Conservation (phyloP, 2,113 vertebrate genomes). For the Podilymbus podiceps region DNA sequence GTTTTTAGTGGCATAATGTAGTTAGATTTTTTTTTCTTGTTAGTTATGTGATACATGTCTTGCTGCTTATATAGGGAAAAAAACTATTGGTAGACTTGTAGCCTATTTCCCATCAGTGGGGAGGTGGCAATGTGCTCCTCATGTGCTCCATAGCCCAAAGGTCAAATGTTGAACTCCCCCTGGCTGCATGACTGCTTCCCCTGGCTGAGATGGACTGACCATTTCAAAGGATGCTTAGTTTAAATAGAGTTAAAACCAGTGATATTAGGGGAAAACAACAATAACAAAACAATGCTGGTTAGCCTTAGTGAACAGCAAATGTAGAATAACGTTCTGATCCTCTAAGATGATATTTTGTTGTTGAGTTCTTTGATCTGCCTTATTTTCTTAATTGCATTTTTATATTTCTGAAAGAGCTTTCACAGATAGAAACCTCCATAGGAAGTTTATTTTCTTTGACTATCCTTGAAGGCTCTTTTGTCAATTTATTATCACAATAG, state of each 20-base stretch:
- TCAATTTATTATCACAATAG: conserved; percentile 48
- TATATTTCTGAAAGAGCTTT: not conserved
- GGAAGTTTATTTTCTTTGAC: not conserved
- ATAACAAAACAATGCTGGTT: not conserved
- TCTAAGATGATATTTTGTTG: not conserved
- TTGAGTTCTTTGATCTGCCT: not conserved
- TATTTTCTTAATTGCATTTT: not conserved
- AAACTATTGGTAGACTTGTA: fast-evolving
- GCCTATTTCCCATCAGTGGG: not conserved
- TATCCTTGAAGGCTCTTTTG: conserved; percentile 6
- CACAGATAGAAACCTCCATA: not conserved
- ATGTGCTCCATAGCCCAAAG: not conserved
- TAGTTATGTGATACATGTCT: not conserved
- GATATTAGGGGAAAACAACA: not conserved
- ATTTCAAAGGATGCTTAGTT: not conserved
- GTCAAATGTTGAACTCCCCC: not conserved
- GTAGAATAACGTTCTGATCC: not conserved
- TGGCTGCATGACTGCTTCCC: not conserved
- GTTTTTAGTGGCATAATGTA: not conserved
- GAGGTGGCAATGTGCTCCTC: not conserved
- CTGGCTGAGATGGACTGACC: not conserved
- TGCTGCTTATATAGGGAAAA: not conserved
- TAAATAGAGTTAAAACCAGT: not conserved
- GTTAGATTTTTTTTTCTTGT: not conserved
- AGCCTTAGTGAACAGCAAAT: not conserved